Evolutionary conservation across 1,140 invertebrate species (phyloP).

Genomic region (Drosophila sturtevanti): DNA sequence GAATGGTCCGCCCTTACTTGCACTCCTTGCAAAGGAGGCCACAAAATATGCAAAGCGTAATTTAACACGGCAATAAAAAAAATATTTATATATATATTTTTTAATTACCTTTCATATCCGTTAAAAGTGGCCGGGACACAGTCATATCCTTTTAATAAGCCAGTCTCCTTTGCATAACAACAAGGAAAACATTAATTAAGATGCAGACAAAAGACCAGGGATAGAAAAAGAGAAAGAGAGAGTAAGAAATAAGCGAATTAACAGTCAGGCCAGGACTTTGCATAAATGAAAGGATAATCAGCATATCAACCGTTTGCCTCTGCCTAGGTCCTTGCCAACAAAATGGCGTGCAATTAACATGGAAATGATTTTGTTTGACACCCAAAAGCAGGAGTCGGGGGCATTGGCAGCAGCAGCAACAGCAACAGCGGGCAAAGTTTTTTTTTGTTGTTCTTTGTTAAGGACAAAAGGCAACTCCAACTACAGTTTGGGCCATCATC

Average conservation of each 20-base stretch:
- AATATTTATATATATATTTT: conserved; percentile 23
- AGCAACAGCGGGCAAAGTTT: neutral
- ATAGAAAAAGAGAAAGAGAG: conserved; percentile 23
- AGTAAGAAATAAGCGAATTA: conserved; percentile 71
- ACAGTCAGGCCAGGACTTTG: conserved; percentile 69
- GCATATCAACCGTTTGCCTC: conserved; percentile 47
- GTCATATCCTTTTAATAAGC: conserved; percentile 72
- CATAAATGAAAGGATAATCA: conserved; percentile 81
- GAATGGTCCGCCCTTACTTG: too few species aligned
- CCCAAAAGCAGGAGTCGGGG: conserved; percentile 40
- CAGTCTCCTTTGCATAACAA: conserved; percentile 67
- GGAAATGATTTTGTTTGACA: conserved; percentile 78
- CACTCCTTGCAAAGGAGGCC: conserved; percentile 21
- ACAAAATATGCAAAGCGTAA: conserved; percentile 71
- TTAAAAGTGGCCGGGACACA: conserved; percentile 36
- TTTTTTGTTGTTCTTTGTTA: neutral
- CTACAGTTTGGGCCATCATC: conserved; percentile 4
- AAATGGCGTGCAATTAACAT: conserved; percentile 79
- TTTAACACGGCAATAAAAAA: conserved; percentile 60
- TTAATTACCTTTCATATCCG: conserved; percentile 74
- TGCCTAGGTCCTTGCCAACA: conserved; percentile 44
- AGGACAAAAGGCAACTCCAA: conserved; percentile 53
- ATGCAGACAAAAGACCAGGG: conserved; percentile 57
- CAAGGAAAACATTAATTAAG: conserved; percentile 77
- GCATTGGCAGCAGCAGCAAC: neutral